These are phyloP conservation scores for Bellardia bayeri DNA, from an alignment of 2,888 invertebrate genomes.

Conservation along the genomic window DNA sequence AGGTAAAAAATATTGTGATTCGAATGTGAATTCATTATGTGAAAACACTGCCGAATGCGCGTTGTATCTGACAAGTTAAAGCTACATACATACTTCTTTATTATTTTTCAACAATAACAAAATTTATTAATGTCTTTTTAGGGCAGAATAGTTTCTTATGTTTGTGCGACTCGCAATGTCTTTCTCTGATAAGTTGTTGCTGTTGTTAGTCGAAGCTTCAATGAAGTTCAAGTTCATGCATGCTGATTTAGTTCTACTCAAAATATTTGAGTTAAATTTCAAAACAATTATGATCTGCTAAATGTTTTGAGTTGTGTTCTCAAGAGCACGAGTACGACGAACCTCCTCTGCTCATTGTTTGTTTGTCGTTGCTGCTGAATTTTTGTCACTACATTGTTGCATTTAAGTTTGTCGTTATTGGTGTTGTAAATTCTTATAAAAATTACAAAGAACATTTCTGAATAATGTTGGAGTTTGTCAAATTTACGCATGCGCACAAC, in stretches of 20 bases:
- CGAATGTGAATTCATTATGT: not conserved
- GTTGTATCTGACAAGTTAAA: constrained; percentile 43
- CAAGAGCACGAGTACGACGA: not conserved
- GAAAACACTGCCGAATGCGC: constrained; percentile 12
- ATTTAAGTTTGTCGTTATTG: constrained; percentile 4
- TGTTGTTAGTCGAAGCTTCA: not conserved
- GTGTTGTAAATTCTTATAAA: constrained; percentile 38
- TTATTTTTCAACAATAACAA: constrained; percentile 10
- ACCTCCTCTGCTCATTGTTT: not conserved
- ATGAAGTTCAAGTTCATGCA: constrained; percentile 80
- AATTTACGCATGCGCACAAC: constrained; percentile 65
- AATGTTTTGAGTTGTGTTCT: constrained; percentile 7
- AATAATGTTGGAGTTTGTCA: constrained; percentile 49
- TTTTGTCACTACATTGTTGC: constrained; percentile 15
- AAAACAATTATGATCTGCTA: not conserved
- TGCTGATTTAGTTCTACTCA: constrained; percentile 59
- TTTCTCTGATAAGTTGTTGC: not conserved
- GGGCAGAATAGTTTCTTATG: not conserved
- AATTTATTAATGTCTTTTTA: constrained; percentile 39
- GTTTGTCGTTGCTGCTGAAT: not conserved
- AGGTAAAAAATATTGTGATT: not conserved
- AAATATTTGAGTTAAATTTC: constrained; percentile 54
- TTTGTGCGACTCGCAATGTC: not conserved
- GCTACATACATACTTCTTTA: constrained; percentile 33
- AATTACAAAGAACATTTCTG: constrained; percentile 34